phyloP scores from a whole-genome alignment of 2,113 vertebrate species.

The Rafetus swinhoei region DNA sequence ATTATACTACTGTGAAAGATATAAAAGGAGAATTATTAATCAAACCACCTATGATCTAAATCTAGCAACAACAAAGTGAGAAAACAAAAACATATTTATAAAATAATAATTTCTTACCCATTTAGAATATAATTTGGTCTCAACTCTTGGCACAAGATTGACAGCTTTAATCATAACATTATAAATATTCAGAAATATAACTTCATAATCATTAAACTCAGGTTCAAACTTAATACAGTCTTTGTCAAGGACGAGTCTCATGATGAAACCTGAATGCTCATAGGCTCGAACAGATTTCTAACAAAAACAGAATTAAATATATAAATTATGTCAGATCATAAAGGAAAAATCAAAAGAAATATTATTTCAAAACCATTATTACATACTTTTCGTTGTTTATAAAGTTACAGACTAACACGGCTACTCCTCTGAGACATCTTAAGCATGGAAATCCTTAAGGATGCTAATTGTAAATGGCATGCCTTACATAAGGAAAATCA shows the following conservation, averaged over 20 bases:
- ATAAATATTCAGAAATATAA: slow-evolving; percentile 81
- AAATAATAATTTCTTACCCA: slow-evolving; percentile 79
- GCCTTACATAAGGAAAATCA: background rate
- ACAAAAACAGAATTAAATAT: background rate
- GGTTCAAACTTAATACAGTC: slow-evolving; percentile 85
- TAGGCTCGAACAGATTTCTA: slow-evolving; percentile 81
- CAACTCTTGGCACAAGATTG: slow-evolving; percentile 84
- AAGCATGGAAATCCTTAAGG: background rate
- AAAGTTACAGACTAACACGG: no score
- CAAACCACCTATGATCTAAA: background rate
- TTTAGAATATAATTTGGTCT: slow-evolving; percentile 85
- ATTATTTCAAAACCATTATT: background rate
- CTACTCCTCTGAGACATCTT: background rate
- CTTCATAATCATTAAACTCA: slow-evolving; percentile 80
- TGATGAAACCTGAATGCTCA: slow-evolving; percentile 85
- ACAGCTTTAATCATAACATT: slow-evolving; percentile 85
- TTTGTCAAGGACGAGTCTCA: slow-evolving; percentile 83
- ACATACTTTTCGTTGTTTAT: no score
- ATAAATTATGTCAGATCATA: background rate
- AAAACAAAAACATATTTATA: background rate
- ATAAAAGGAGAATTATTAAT: background rate
- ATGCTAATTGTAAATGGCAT: background rate
- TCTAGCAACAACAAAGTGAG: background rate
- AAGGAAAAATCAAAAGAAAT: background rate
- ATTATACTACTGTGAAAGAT: background rate